phyloP scores from a whole-genome alignment of 1,140 invertebrate species.

The Solenopsis invicta region DNA sequence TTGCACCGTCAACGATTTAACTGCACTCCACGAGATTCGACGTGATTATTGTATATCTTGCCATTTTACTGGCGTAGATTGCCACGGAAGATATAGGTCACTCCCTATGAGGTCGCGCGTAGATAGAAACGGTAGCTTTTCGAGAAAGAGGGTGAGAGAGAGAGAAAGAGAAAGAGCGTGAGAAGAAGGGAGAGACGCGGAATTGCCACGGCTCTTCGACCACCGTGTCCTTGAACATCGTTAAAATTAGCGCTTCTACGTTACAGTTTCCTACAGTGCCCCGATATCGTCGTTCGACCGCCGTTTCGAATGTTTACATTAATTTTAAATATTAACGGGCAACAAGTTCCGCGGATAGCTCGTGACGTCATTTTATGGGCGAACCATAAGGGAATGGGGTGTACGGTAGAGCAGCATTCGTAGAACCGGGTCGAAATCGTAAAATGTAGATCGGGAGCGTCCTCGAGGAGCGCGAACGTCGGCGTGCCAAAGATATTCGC shows the following conservation, averaged over 20 bases:
- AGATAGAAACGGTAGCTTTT: constrained; percentile 56
- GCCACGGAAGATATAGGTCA: constrained; percentile 76
- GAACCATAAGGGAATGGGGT: constrained; percentile 45
- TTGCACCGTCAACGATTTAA: constrained; percentile 47
- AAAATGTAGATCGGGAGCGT: constrained; percentile 39
- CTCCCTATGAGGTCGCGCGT: constrained; percentile 75
- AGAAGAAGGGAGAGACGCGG: constrained; percentile 11
- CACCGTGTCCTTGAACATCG: constrained; percentile 69
- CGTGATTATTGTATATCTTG: constrained; percentile 63
- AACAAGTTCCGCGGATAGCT: constrained; percentile 33
- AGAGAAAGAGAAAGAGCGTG: background rate
- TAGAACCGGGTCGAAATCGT: constrained; percentile 37
- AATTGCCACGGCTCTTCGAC: constrained; percentile 28
- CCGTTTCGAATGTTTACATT: constrained; percentile 62
- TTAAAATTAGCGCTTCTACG: constrained; percentile 73
- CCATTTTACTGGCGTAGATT: constrained; percentile 49
- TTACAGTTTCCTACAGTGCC: constrained; percentile 52
- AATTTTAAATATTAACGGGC: constrained; percentile 70
- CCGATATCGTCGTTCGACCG: background rate
- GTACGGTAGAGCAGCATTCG: constrained; percentile 13
- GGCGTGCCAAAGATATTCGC: constrained; percentile 35
- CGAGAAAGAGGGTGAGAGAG: constrained; percentile 6
- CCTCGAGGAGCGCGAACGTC: background rate
- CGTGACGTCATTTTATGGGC: constrained; percentile 55
- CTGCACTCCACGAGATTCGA: constrained; percentile 67